Percentiles rank a stretch among this genome's conserved stretches.
Evolutionary conservation across 2,888 invertebrate genomes (phyloP).

Genomic region (Abscondita cerata): DNA sequence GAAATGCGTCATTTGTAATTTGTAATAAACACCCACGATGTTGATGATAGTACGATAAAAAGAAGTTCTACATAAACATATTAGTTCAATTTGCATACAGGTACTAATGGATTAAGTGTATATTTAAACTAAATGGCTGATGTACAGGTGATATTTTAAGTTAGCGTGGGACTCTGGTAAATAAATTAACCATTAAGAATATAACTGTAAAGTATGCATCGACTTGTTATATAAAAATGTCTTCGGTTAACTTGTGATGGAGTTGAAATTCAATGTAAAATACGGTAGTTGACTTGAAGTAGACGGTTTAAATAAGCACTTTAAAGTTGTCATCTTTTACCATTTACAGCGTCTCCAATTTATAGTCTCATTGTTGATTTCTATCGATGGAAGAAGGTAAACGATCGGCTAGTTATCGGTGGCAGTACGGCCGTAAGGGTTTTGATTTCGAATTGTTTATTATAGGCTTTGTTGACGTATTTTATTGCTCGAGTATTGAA

Average conservation of each 20-base stretch:
- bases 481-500: conserved; percentile 13
- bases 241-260: neutral
- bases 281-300: conserved; percentile 12
- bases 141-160: no score
- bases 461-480: conserved; percentile 7
- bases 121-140: no score
- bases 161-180: no score
- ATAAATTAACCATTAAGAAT: no score
- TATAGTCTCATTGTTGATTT: conserved; percentile 46
- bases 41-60: conserved; percentile 1
- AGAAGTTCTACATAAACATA: neutral
- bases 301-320: conserved; percentile 41
- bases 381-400: conserved; percentile 41
- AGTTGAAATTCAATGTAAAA: conserved; percentile 8
- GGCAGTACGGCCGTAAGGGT: conserved; percentile 31
- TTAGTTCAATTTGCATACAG: conserved; percentile 17
- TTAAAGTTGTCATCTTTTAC: conserved; percentile 42
- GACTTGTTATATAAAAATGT: no score
- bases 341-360: conserved; percentile 43
- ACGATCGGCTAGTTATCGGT: conserved; percentile 42
- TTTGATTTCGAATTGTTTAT: conserved; percentile 21
- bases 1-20: conserved; percentile 3
- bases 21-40: conserved; percentile 7
- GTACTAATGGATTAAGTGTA: neutral
- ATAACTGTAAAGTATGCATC: no score